Evolutionary conservation across 2,113 vertebrate genomes (phyloP).

Genomic region (Dryoscopus gambensis): DNA sequence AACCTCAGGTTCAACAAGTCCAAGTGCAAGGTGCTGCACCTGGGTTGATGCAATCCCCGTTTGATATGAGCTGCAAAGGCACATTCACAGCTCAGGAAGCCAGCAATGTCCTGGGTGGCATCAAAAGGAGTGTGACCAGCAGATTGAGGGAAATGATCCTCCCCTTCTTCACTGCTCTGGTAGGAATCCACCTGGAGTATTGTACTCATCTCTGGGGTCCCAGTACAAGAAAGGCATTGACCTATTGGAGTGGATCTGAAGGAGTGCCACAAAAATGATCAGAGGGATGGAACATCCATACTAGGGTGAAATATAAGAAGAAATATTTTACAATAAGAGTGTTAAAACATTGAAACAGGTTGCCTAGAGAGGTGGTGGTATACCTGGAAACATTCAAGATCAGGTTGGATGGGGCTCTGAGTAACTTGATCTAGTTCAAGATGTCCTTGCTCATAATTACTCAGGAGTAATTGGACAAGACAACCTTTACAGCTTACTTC

Average conservation of each 20-base stretch:
- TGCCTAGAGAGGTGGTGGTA: background rate
- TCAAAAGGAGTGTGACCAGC: background rate
- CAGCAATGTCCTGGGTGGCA: too few species aligned
- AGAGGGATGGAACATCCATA: background rate
- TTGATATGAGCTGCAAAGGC: background rate
- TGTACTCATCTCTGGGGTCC: background rate
- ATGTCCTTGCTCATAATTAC: background rate
- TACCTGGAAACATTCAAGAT: background rate
- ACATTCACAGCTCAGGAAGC: background rate
- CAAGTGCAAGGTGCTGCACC: background rate
- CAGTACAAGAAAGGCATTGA: background rate
- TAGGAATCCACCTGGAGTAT: background rate
- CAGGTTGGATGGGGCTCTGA: background rate
- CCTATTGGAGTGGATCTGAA: background rate
- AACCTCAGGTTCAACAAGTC: background rate
- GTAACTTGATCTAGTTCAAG: background rate
- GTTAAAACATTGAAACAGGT: background rate
- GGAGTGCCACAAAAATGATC: background rate
- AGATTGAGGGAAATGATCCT: accelerated
- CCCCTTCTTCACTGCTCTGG: background rate
- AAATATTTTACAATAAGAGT: background rate
- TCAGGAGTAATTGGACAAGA: background rate
- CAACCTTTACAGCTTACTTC: background rate
- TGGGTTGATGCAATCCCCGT: accelerated
- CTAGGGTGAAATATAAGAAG: background rate